Evolutionary conservation across 2,113 vertebrate genomes (phyloP).

Genomic region (Eptesicus fuscus): DNA sequence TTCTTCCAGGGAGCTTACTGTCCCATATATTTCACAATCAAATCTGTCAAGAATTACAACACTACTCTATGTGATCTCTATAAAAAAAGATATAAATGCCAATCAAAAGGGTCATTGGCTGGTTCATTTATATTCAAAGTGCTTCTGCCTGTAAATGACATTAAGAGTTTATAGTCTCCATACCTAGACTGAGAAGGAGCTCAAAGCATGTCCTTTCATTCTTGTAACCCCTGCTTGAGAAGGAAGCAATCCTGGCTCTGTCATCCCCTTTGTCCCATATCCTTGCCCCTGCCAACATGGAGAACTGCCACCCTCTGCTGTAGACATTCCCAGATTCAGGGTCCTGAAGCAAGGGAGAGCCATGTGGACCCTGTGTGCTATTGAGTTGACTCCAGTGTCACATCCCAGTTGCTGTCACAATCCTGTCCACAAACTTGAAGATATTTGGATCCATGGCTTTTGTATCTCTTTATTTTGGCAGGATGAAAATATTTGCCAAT

Average conservation of each 20-base stretch:
- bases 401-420: too few relatives aligned
- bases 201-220: slow-evolving; percentile 30
- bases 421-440: too few relatives aligned
- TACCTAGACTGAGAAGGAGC: slow-evolving; percentile 4
- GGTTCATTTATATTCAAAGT: slow-evolving; percentile 67
- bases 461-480: neutral
- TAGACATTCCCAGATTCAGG: neutral
- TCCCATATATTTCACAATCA: slow-evolving; percentile 65
- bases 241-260: neutral
- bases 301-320: neutral
- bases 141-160: slow-evolving; percentile 47
- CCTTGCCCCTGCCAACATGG: neutral
- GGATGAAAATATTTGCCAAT: neutral
- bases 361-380: neutral
- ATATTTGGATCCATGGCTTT: neutral
- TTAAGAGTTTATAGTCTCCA: slow-evolving; percentile 60
- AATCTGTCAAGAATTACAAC: slow-evolving; percentile 67
- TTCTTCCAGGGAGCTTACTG: slow-evolving; percentile 58
- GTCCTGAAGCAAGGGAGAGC: neutral
- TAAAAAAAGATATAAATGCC: slow-evolving; percentile 70
- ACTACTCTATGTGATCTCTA: slow-evolving; percentile 51
- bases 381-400: neutral
- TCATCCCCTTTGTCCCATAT: neutral
- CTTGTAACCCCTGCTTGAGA: neutral
- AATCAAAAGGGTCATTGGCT: slow-evolving; percentile 60